These are phyloP conservation scores for Pseudachorutes palmiensis DNA, from an alignment of 1,140 invertebrate species.

Conservation along the genomic window DNA sequence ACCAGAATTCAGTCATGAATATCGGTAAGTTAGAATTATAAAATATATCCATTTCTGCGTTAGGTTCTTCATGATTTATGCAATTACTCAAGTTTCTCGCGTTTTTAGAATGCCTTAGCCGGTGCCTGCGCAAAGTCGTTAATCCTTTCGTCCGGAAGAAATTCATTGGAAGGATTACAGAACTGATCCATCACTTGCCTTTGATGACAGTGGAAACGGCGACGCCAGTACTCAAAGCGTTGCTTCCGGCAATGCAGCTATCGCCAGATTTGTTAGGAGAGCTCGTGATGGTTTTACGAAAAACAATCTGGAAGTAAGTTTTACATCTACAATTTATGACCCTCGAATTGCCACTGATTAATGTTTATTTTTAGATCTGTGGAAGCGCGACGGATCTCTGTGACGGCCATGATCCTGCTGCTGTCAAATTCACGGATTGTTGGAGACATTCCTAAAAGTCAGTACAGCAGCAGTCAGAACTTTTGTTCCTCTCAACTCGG, in stretches of 20 bases:
- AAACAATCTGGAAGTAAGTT: conserved; percentile 34
- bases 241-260: conserved; percentile 26
- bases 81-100: too few species aligned
- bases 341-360: neutral
- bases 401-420: conserved; percentile 19
- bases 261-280: conserved; percentile 22
- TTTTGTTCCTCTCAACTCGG: neutral
- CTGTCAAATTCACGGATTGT: conserved; percentile 27
- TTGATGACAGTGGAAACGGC: conserved; percentile 27
- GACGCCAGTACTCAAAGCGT: conserved; percentile 24
- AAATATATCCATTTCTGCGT: too few species aligned
- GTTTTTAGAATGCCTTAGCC: conserved; percentile 28
- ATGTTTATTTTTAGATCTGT: conserved; percentile 20
- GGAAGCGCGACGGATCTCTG: conserved; percentile 25
- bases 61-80: too few species aligned
- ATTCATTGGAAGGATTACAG: conserved; percentile 10
- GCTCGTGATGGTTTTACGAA: conserved; percentile 26
- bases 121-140: conserved; percentile 17
- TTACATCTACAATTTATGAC: neutral
- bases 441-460: conserved; percentile 23
- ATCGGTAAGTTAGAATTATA: conserved; percentile 14
- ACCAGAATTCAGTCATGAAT: conserved; percentile 4
- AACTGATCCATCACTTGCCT: conserved; percentile 29
- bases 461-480: conserved; percentile 28
- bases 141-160: conserved; percentile 10